Evolutionary conservation across 2,888 invertebrate species (phyloP).

Genomic region (Ornithoptera alexandrae): DNA sequence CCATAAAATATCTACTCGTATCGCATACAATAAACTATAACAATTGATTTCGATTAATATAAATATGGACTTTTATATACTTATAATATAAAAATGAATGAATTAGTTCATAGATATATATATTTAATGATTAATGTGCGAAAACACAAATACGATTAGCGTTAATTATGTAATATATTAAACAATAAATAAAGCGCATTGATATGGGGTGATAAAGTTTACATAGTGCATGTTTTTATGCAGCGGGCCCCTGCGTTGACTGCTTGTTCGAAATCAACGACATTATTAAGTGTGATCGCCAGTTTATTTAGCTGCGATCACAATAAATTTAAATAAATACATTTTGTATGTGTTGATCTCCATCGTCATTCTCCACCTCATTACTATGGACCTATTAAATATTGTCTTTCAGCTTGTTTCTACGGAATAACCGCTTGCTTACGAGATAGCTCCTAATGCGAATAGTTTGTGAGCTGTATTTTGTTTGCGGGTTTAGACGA

Average conservation of each 20-base stretch:
- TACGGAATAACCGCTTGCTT: constrained; percentile 14
- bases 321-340: constrained; percentile 69
- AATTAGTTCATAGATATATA: no score
- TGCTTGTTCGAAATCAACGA: constrained; percentile 24
- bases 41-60: no score
- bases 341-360: constrained; percentile 42
- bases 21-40: no score
- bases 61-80: no score
- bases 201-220: constrained; percentile 13
- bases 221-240: constrained; percentile 26
- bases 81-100: no score
- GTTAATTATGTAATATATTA: constrained; percentile 18
- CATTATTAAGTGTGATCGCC: constrained; percentile 46
- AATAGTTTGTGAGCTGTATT: neutral
- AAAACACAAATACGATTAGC: neutral
- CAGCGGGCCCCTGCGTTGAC: constrained; percentile 22
- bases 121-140: no score
- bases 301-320: constrained; percentile 54
- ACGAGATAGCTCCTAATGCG: constrained; percentile 4
- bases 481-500: constrained; percentile 17
- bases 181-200: constrained; percentile 5
- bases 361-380: constrained; percentile 53
- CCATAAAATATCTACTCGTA: no score
- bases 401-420: constrained; percentile 42
- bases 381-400: constrained; percentile 65